Base-by-base conservation (phyloP, 2,113 vertebrate species). In the Lycaon pictus region DNA sequence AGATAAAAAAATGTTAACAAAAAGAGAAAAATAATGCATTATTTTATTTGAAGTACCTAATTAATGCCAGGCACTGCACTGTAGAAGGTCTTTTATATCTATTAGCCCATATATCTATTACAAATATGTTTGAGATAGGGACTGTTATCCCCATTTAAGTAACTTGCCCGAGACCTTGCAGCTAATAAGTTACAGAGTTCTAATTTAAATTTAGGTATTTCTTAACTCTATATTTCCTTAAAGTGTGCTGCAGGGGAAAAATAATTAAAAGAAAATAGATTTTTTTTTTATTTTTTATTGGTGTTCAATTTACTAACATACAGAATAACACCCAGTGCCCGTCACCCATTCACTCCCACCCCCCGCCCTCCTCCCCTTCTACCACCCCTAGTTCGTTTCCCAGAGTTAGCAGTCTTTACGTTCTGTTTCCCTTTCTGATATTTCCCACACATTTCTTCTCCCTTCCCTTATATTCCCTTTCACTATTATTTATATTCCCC, bases 251-350 rank as follows among this genome's bases (percentile, higher is more conserved):
- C 27, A 58, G 35, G 4, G 35, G 7, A 93, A 25, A 92, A 89
- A 80, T 53, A 74, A 92, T 71, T 62, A 82, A 97, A 88, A 84
- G 19, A 43, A 96, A 92, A 71, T 74, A 58, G 2, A n/a, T 5
- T 17, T 80, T 77, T 89, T n/a, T n/a, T n/a, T n/a, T n/a, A n/a
- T n/a, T n/a, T n/a, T n/a, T n/a, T n/a, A n/a, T n/a, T n/a, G n/a
- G n/a, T n/a, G n/a, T n/a, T n/a, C n/a, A n/a, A n/a, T n/a, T n/a
- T n/a, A n/a, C n/a, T n/a, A n/a, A n/a, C n/a, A n/a, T n/a, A n/a
- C n/a, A n/a, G n/a, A n/a, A n/a, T n/a, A n/a, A n/a, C n/a, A n/a
- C n/a, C n/a, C n/a, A n/a, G n/a, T n/a, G n/a, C n/a, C n/a, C n/a
- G n/a, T n/a, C n/a, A n/a, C n/a, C n/a, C n/a, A n/a, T n/a, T n/a